A percentile compares a stretch with the other conserved stretches of the same genome.
Conservation (phyloP, 2,113 vertebrate species). For the Antechinus flavipes region DNA sequence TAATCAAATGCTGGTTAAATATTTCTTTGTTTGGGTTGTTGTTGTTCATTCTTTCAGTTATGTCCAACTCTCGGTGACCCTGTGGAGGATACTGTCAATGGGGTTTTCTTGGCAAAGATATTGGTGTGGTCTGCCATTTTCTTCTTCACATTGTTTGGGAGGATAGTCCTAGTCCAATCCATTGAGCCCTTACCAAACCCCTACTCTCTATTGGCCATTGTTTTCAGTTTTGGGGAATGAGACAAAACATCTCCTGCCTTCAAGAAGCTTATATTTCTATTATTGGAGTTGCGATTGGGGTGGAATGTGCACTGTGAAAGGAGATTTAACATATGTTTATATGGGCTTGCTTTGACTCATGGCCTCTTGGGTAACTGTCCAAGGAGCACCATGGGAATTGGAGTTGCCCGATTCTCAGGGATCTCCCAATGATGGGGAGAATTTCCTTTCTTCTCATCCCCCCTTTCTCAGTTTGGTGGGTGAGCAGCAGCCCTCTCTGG, state of each 20-base stretch:
- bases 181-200: not conserved
- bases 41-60: not conserved
- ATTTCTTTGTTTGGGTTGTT: slow-evolving; percentile 33
- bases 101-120: too few relatives aligned
- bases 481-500: slow-evolving; percentile 87
- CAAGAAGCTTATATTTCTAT: not conserved
- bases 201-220: not conserved
- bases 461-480: slow-evolving; percentile 69
- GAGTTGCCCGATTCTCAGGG: not conserved
- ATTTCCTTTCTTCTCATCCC: not conserved
- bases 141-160: slow-evolving; percentile 22
- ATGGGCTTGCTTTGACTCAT: not conserved
- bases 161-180: not conserved
- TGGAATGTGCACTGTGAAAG: not conserved
- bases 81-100: too few relatives aligned
- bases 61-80: too few relatives aligned
- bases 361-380: too few relatives aligned
- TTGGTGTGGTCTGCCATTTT: too few relatives aligned
- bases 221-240: not conserved
- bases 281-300: too few relatives aligned
- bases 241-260: not conserved
- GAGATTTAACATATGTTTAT: not conserved
- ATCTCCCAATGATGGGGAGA: slow-evolving; percentile 3
- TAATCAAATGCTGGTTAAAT: not conserved
- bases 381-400: not conserved